These are phyloP conservation scores for Haplochromis vanheusdeni DNA, from an alignment of 2,113 vertebrate species.

Conservation along the genomic window DNA sequence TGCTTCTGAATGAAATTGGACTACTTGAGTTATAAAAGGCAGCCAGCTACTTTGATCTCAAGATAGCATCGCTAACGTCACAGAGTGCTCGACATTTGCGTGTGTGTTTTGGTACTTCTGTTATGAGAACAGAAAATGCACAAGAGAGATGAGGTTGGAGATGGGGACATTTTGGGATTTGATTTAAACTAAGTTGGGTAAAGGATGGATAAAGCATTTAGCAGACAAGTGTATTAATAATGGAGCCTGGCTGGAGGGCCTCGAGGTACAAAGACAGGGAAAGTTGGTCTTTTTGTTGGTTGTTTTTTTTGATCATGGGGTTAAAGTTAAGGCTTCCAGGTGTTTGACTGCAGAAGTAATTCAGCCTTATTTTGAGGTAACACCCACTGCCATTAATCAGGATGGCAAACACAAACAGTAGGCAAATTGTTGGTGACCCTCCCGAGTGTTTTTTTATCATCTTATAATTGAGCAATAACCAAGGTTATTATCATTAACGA, in stretches of 20 bases:
- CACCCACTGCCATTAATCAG: not conserved
- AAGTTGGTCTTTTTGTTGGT: not conserved
- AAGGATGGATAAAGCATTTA: not conserved
- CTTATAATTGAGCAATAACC: not conserved
- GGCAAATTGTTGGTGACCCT: not conserved
- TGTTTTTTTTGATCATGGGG: not conserved
- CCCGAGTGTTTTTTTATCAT: not conserved
- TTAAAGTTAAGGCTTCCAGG: not conserved
- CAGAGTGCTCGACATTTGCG: not conserved
- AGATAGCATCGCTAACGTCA: not conserved
- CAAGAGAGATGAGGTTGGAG: not conserved
- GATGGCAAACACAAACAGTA: not conserved
- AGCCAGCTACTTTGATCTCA: not conserved
- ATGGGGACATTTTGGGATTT: not conserved
- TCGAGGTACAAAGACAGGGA: not conserved
- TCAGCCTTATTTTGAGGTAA: not conserved
- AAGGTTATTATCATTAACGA: no score
- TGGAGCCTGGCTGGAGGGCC: not conserved
- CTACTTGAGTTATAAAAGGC: slow-evolving; percentile 14
- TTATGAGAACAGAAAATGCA: not conserved
- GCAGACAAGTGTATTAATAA: not conserved
- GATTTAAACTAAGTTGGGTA: not conserved
- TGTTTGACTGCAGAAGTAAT: not conserved
- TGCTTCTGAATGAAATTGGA: slow-evolving; percentile 5
- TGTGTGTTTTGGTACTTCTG: not conserved